Evolutionary conservation across 1,140 invertebrate species (phyloP).

Genomic region (Glomeris maerens): DNA sequence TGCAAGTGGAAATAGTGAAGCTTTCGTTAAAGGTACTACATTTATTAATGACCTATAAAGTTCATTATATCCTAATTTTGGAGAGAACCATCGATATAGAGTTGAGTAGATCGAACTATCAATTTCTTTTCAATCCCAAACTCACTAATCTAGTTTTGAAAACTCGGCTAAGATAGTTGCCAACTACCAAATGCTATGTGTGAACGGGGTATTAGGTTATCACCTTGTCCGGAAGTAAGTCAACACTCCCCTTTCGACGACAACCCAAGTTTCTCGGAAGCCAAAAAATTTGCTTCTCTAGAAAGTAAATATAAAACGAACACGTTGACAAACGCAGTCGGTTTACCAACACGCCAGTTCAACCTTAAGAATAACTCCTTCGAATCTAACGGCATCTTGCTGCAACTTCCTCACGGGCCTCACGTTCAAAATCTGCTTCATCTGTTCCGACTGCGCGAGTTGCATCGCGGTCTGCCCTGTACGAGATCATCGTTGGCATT

Average conservation of each 20-base stretch:
- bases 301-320: slow-evolving; percentile 17
- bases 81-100: no score
- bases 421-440: slow-evolving; percentile 50
- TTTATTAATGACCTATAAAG: no score
- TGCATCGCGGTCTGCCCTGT: slow-evolving; percentile 46
- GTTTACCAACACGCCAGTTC: neutral
- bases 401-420: slow-evolving; percentile 42
- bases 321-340: neutral
- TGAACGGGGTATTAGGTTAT: slow-evolving; percentile 6
- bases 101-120: neutral
- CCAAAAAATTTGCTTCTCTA: slow-evolving; percentile 44
- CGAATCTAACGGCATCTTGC: slow-evolving; percentile 42
- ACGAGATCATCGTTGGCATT: slow-evolving; percentile 7
- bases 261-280: slow-evolving; percentile 46
- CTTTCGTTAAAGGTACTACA: no score
- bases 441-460: slow-evolving; percentile 42
- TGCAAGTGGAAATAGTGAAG: no score
- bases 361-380: slow-evolving; percentile 46
- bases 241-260: slow-evolving; percentile 49
- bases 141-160: no score
- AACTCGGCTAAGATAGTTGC: no score
- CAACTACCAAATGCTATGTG: neutral
- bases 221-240: slow-evolving; percentile 43
- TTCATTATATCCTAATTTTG: no score
- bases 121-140: no score